Conservation (phyloP, 2,888 invertebrate genomes). For the Drosophila monieri region DNA sequence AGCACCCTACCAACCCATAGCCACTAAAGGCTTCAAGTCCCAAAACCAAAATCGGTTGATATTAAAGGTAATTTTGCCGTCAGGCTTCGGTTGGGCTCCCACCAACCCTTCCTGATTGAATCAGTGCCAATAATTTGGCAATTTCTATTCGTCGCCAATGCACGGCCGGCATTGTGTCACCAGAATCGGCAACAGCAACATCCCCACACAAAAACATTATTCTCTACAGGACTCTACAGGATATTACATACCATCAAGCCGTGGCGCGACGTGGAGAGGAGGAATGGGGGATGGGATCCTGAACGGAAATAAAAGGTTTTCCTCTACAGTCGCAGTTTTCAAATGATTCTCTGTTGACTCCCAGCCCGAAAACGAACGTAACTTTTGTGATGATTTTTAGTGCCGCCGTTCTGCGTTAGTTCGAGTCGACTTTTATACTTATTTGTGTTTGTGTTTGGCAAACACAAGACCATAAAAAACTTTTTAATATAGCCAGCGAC, state of each 20-base stretch:
- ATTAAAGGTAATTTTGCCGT: conserved; percentile 45
- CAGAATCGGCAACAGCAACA: conserved; percentile 43
- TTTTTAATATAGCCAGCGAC: conserved; percentile 61
- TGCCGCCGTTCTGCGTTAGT: conserved; percentile 56
- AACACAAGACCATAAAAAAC: conserved; percentile 66
- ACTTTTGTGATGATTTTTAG: conserved; percentile 67
- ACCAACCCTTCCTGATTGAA: conserved; percentile 63
- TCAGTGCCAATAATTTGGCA: conserved; percentile 78
- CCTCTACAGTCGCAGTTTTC: conserved; percentile 33
- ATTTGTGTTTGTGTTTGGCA: conserved; percentile 55
- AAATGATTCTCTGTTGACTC: conserved; percentile 49
- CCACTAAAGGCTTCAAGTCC: conserved; percentile 5
- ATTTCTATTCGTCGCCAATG: conserved; percentile 70
- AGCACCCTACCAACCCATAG: not conserved
- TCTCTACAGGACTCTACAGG: conserved; percentile 43
- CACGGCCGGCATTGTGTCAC: conserved; percentile 63
- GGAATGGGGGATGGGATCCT: conserved; percentile 14
- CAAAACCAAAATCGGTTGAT: conserved; percentile 29
- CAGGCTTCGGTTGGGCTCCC: conserved; percentile 2
- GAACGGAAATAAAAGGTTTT: conserved; percentile 49
- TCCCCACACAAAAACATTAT: conserved; percentile 44
- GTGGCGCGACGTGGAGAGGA: not conserved
- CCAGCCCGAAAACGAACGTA: conserved; percentile 33
- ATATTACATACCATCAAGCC: conserved; percentile 40
- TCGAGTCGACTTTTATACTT: conserved; percentile 45